phyloP scores from a whole-genome alignment of 2,888 invertebrate genomes.

The Cybosia mesomella region DNA sequence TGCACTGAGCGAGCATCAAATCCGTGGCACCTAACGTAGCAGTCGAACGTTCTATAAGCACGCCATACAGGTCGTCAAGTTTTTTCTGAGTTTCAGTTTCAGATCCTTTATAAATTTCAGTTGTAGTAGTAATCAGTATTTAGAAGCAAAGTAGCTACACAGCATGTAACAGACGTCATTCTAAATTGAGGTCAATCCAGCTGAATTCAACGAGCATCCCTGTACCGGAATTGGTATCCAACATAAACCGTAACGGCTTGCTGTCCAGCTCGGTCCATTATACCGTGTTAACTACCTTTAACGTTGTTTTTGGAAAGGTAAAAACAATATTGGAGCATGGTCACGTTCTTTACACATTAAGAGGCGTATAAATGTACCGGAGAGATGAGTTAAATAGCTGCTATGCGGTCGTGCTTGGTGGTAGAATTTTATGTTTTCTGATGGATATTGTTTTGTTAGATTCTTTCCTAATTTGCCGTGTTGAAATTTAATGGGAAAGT shows the following conservation, averaged over 20 bases:
- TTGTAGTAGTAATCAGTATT: too few relatives aligned
- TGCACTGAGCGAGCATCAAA: too few relatives aligned
- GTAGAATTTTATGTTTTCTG: conserved; percentile 6
- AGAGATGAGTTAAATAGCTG: conserved; percentile 29
- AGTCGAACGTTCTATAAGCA: too few relatives aligned
- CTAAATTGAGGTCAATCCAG: conserved; percentile 13
- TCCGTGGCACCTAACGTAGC: too few relatives aligned
- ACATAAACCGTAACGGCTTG: conserved; percentile 60
- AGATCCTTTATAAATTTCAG: neutral
- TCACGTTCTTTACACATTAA: conserved; percentile 43
- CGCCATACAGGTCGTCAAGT: neutral
- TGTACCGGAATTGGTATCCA: conserved; percentile 42
- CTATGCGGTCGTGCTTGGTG: conserved; percentile 24
- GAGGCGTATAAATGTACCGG: conserved; percentile 29
- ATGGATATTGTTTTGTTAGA: neutral
- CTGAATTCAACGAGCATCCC: conserved; percentile 16
- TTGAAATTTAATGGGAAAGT: neutral
- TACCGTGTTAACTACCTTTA: conserved; percentile 49
- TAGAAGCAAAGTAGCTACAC: neutral
- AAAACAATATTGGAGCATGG: conserved; percentile 51
- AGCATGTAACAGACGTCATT: conserved; percentile 5
- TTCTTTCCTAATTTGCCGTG: neutral
- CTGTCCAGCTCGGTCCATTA: conserved; percentile 54
- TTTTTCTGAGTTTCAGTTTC: neutral
- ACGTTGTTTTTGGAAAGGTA: conserved; percentile 49